Base-by-base conservation (phyloP, 2,113 vertebrate genomes). In the Tragelaphus scriptus region DNA sequence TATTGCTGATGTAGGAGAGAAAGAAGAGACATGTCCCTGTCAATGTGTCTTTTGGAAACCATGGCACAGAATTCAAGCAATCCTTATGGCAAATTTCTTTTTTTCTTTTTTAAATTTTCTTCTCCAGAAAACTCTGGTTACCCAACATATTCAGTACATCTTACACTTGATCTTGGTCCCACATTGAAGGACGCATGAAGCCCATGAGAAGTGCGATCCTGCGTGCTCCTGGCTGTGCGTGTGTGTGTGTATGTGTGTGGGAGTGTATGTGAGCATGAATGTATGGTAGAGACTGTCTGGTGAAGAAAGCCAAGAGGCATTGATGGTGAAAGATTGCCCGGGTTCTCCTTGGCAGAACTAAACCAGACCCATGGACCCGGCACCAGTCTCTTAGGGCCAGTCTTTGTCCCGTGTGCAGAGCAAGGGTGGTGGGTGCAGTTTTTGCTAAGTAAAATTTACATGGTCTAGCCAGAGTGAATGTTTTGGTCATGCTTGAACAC, bases 21-120 rank as follows among this genome's bases (percentile, higher is more conserved):
- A 68, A 65, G 13, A 32, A 49, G 55, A 56, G n/a, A 17, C 12
- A 1, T 32, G 5, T 55, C 40, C 10, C 0, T 2, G 2, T 28
- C 58, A 30, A 0, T 3, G 2, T 32, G 0, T 63, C 63, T 89
- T 25, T 59, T 30, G 55, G 47, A 79, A 86, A 92, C 80, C 6
- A 14, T 5, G 21, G 40, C 0, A n/a, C 6, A 40, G 28, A 36
- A 49, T 25, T 96, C n/a, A 44, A 61, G 91, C 53, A 82, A 47
- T 23, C n/a, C 11, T 55, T 3, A 26, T 9, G 68, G 26, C 32
- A 68, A 36, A n/a, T 85, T 85, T 56, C 84, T 28, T 47, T 55
- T 65, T 51, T 28, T 59, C 30, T 14, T 56, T 49, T 25, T 58
- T 1, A 2, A 88, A 7, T 6, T 93, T 80, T 77, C 58, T 84